Evolutionary conservation across 2,888 invertebrate species (phyloP).

Genomic region (Sinopyrophorus schimmeli): DNA sequence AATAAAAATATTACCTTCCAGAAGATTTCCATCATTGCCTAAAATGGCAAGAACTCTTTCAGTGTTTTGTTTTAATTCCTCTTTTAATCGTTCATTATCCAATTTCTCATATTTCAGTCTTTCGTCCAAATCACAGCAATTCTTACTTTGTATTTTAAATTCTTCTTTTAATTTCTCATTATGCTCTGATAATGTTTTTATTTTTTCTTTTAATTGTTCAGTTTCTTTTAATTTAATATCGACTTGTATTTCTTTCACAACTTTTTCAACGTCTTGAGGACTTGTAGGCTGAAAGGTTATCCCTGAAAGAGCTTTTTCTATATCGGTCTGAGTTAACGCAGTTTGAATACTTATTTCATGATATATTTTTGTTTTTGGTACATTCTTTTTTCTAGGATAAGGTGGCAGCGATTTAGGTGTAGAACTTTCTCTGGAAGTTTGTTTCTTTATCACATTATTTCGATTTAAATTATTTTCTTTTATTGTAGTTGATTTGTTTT

Average conservation of each 20-base stretch:
- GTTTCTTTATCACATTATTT: slow-evolving; percentile 37
- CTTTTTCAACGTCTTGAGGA: slow-evolving; percentile 48
- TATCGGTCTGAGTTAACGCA: slow-evolving; percentile 70
- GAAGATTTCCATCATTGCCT: slow-evolving; percentile 57
- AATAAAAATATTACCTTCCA: slow-evolving; percentile 59
- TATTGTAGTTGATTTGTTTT: slow-evolving; percentile 41
- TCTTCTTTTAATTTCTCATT: slow-evolving; percentile 57
- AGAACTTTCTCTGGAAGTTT: slow-evolving; percentile 43
- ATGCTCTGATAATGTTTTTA: slow-evolving; percentile 65
- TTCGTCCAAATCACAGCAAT: slow-evolving; percentile 62
- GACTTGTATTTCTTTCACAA: slow-evolving; percentile 48
- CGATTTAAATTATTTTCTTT: slow-evolving; percentile 39
- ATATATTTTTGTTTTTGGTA: slow-evolving; percentile 70
- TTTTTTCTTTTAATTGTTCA: slow-evolving; percentile 62
- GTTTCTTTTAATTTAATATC: slow-evolving; percentile 68
- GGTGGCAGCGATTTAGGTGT: slow-evolving; percentile 51
- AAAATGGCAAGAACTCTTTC: slow-evolving; percentile 68
- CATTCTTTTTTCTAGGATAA: slow-evolving; percentile 55
- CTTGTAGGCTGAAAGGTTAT: slow-evolving; percentile 48
- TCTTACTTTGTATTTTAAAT: slow-evolving; percentile 49
- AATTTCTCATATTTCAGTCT: slow-evolving; percentile 70
- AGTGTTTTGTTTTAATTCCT: slow-evolving; percentile 74
- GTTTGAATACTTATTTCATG: slow-evolving; percentile 81
- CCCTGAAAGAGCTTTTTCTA: slow-evolving; percentile 73
- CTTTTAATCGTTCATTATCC: slow-evolving; percentile 73